Conservation (phyloP, 2,888 invertebrate genomes). For the Epinotia demarniana region DNA sequence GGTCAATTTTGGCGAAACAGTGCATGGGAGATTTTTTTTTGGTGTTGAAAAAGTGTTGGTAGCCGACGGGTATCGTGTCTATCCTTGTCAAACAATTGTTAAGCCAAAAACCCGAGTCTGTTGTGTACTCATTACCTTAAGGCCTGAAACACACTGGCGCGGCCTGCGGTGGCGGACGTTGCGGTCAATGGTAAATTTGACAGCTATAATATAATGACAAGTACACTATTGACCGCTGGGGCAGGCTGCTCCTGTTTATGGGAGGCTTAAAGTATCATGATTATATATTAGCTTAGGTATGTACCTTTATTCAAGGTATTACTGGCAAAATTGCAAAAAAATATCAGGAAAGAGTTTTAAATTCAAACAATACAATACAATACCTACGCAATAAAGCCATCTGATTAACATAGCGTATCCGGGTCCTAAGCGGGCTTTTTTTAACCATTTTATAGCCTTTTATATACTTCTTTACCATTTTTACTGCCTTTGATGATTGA, state of each 20-base stretch:
- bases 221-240: no score
- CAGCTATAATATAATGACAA: no score
- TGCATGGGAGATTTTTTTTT: conserved; percentile 1
- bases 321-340: not conserved
- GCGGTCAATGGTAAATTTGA: no score
- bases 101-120: not conserved
- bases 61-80: not conserved
- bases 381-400: conserved; percentile 28
- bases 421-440: conserved; percentile 32
- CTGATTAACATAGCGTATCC: not conserved
- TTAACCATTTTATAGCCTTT: conserved; percentile 12
- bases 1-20: conserved; percentile 24
- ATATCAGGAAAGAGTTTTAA: conserved; percentile 5
- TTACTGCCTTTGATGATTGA: conserved; percentile 16
- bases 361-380: conserved; percentile 1
- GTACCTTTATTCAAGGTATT: not conserved
- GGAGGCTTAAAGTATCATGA: not conserved
- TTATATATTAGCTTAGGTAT: not conserved
- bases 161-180: no score
- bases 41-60: conserved; percentile 5
- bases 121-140: not conserved
- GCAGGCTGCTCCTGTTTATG: no score
- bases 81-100: not conserved
- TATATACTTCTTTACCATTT: conserved; percentile 15
- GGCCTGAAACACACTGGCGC: no score